phyloP scores from a whole-genome alignment of 2,113 vertebrate species.

The Rynchops niger region DNA sequence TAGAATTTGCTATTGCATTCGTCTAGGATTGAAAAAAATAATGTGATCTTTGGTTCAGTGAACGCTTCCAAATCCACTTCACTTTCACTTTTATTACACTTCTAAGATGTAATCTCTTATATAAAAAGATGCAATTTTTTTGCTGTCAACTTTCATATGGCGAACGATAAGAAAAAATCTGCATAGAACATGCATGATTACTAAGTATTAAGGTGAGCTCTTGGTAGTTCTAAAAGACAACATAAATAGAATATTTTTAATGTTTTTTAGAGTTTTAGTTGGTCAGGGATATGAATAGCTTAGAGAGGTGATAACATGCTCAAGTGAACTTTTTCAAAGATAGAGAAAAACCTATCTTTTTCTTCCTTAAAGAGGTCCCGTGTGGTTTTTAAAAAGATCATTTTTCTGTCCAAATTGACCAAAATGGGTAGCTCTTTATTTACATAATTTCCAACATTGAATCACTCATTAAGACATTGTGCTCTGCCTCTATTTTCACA shows the following conservation, averaged over 20 bases:
- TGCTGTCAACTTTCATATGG: neutral
- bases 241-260: neutral
- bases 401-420: neutral
- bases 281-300: neutral
- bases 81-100: neutral
- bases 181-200: neutral
- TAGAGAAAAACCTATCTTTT: neutral
- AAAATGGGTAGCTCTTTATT: neutral
- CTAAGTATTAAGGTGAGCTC: neutral
- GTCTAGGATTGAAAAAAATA: neutral
- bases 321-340: neutral
- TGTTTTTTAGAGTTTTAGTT: neutral
- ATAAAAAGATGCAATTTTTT: neutral
- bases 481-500: neutral
- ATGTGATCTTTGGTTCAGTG: neutral
- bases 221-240: neutral
- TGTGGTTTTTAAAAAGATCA: neutral
- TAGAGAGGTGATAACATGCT: neutral
- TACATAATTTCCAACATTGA: neutral
- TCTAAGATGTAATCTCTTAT: neutral
- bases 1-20: constrained; percentile 2
- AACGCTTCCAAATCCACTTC: neutral
- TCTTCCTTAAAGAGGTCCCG: neutral
- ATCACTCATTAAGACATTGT: neutral
- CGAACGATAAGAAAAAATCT: neutral